These are phyloP conservation scores for Verasper variegatus DNA, from an alignment of 2,113 vertebrate genomes.

Conservation along the genomic window DNA sequence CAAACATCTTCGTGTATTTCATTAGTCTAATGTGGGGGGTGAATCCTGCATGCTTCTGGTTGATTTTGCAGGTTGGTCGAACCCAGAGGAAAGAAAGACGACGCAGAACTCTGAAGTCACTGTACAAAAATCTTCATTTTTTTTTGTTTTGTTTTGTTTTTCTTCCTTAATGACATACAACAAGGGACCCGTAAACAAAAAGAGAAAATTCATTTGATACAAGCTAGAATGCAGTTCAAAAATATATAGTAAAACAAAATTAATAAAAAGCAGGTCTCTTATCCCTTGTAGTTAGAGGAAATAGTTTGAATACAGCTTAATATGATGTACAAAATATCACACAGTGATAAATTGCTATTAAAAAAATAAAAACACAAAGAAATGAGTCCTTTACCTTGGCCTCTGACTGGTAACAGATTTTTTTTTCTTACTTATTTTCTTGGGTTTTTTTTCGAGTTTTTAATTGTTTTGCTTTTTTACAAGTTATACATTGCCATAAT, in stretches of 20 bases:
- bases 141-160: conserved; percentile 73
- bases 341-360: conserved; percentile 90
- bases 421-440: conserved; percentile 24
- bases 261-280: conserved; percentile 83
- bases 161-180: conserved; percentile 83
- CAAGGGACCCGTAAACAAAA: conserved; percentile 82
- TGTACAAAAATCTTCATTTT: conserved; percentile 84
- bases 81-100: conserved; percentile 2
- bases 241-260: conserved; percentile 80
- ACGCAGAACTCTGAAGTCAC: conserved; percentile 61
- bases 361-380: conserved; percentile 82
- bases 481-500: conserved; percentile 78
- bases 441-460: conserved; percentile 51
- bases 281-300: conserved; percentile 82
- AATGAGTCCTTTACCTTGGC: conserved; percentile 83
- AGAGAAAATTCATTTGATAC: conserved; percentile 80
- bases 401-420: conserved; percentile 73
- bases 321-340: conserved; percentile 91
- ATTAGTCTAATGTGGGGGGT: not conserved
- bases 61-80: not conserved
- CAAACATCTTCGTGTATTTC: not conserved
- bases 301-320: conserved; percentile 83
- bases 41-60: not conserved
- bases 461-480: conserved; percentile 59
- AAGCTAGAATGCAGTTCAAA: conserved; percentile 83